Conservation (phyloP, 2,888 invertebrate species). For the Microplitis deprimator region DNA sequence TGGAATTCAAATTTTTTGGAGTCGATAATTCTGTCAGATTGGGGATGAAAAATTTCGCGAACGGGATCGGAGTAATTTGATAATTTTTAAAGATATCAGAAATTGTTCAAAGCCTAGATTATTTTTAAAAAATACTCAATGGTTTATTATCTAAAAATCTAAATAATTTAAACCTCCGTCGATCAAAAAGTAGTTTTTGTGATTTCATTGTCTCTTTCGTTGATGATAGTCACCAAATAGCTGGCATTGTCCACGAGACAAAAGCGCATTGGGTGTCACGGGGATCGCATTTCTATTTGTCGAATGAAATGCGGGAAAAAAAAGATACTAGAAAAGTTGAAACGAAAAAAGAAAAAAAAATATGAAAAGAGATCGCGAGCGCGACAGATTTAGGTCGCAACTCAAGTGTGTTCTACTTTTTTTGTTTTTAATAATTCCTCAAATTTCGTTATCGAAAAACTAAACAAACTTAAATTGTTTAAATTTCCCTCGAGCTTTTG, state of each 20-base stretch:
- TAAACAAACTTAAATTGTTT: not conserved
- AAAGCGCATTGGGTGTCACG: slow-evolving; percentile 17
- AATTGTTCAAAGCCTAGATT: not conserved
- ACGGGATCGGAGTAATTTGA: not conserved
- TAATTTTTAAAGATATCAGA: not conserved
- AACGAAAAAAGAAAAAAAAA: slow-evolving; percentile 1
- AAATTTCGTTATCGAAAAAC: not conserved
- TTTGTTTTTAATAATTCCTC: not conserved
- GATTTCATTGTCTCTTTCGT: not conserved
- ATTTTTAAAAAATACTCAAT: not conserved
- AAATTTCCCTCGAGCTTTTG: not conserved
- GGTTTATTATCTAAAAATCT: not conserved
- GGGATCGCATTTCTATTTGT: slow-evolving; percentile 21
- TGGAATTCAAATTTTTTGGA: too few species aligned
- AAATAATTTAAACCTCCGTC: not conserved
- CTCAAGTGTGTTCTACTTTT: slow-evolving; percentile 18
- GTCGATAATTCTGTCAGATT: too few species aligned
- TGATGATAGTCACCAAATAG: slow-evolving; percentile 4
- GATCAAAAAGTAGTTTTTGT: not conserved
- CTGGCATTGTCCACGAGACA: slow-evolving; percentile 3
- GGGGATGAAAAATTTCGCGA: too few species aligned
- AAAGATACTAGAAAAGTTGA: not conserved
- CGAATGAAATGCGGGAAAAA: slow-evolving; percentile 8
- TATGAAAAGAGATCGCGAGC: not conserved
- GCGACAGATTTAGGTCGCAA: slow-evolving; percentile 35